Conservation (phyloP, 2,797 vertebrate species). For the Sebastes vulpes region DNA sequence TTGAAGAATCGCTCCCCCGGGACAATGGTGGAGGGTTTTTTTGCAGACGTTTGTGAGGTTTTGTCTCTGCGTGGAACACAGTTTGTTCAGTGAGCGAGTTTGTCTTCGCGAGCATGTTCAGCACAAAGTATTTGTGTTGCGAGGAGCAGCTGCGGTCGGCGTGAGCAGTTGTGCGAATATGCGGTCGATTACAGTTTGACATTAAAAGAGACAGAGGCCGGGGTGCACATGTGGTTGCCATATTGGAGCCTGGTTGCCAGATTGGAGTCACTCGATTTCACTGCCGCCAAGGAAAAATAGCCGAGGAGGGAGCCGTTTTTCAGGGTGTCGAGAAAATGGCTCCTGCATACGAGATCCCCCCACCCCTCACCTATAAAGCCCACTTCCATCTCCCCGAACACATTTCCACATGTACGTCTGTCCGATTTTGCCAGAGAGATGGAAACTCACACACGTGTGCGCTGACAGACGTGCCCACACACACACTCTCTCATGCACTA, state of each 20-base stretch:
- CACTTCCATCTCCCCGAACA: slow-evolving; percentile 49
- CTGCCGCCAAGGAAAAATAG: slow-evolving; percentile 39
- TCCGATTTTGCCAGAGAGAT: slow-evolving; percentile 36
- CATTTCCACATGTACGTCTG: slow-evolving; percentile 65
- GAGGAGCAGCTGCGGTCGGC: slow-evolving; percentile 52
- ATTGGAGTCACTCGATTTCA: slow-evolving; percentile 63
- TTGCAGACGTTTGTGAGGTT: slow-evolving; percentile 18
- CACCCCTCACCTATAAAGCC: slow-evolving; percentile 3
- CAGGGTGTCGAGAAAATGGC: slow-evolving; percentile 57
- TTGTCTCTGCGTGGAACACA: background rate
- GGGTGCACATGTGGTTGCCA: slow-evolving; percentile 78
- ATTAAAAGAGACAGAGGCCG: slow-evolving; percentile 53
- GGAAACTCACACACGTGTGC: slow-evolving; percentile 58
- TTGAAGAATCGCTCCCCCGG: background rate
- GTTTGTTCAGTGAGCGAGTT: slow-evolving; percentile 38
- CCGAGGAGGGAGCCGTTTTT: slow-evolving; percentile 63
- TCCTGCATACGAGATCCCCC: slow-evolving; percentile 33
- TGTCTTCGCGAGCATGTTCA: slow-evolving; percentile 55
- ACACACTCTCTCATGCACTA: slow-evolving; percentile 46
- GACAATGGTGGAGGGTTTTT: slow-evolving; percentile 1
- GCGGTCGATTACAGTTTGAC: slow-evolving; percentile 52
- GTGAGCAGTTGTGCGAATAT: slow-evolving; percentile 37
- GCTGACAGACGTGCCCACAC: slow-evolving; percentile 61
- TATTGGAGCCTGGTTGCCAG: slow-evolving; percentile 70
- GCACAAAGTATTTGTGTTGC: slow-evolving; percentile 42